Percentiles rank a stretch among this genome's conserved stretches.
Evolutionary conservation across 1,140 invertebrate species (phyloP).

Genomic region (Calliopsis andreniformis): DNA sequence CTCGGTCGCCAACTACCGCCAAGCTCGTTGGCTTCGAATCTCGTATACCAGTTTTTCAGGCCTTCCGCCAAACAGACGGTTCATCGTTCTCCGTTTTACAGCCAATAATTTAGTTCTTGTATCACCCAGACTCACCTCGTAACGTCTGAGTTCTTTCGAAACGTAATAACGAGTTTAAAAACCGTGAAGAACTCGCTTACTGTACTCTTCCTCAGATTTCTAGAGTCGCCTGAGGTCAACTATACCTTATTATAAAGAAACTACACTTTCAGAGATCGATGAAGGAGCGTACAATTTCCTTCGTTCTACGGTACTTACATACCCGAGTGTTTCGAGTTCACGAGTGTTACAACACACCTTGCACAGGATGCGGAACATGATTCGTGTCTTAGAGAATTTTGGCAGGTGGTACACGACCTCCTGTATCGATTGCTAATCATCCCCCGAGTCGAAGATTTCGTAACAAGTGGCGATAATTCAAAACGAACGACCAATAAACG

Average conservation of each 20-base stretch:
- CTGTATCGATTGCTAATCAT: background rate
- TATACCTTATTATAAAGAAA: too few species aligned
- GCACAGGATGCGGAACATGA: background rate
- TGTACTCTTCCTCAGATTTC: too few species aligned
- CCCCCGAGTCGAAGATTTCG: background rate
- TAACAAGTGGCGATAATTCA: slow-evolving; percentile 12
- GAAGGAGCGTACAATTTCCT: too few species aligned
- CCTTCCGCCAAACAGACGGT: slow-evolving; percentile 2
- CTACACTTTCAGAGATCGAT: too few species aligned
- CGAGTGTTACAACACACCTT: background rate
- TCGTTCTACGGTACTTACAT: too few species aligned
- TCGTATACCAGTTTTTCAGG: background rate
- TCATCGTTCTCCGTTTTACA: slow-evolving; percentile 12
- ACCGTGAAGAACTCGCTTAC: background rate
- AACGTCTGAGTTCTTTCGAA: background rate
- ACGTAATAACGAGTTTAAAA: too few species aligned
- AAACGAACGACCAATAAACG: slow-evolving; percentile 17
- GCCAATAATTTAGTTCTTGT: slow-evolving; percentile 24
- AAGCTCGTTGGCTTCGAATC: background rate
- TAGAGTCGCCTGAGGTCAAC: too few species aligned
- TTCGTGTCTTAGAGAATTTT: background rate
- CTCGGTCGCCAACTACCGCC: background rate
- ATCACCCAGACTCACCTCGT: background rate
- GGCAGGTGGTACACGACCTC: background rate
- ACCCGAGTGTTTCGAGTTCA: background rate